A percentile compares a stretch with the other conserved stretches of the same genome.
Conservation (phyloP, 1,140 invertebrate genomes). For the Xylocopa sonorina region DNA sequence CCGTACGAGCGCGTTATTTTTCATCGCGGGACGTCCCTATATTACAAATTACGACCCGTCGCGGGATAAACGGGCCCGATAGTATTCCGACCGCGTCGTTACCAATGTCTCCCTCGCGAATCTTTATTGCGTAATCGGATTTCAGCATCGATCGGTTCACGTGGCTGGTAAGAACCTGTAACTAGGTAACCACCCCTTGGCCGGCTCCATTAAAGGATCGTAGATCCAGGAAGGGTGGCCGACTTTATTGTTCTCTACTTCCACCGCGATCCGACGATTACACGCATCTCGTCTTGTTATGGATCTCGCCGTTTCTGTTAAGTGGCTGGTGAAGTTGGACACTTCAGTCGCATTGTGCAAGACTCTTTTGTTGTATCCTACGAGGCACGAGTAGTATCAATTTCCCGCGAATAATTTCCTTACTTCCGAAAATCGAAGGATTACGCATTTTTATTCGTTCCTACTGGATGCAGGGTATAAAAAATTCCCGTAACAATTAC, state of each 20-base stretch:
- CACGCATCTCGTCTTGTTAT: not conserved
- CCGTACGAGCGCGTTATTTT: conserved; percentile 23
- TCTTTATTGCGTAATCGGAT: conserved; percentile 44
- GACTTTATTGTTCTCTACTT: not conserved
- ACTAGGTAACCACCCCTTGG: conserved; percentile 1
- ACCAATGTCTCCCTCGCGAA: conserved; percentile 3
- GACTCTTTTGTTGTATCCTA: not conserved
- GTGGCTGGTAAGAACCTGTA: conserved; percentile 23
- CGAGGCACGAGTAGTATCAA: not conserved
- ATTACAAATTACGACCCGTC: conserved; percentile 20
- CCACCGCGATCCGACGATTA: not conserved
- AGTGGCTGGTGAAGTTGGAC: not conserved
- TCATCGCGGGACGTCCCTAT: not conserved
- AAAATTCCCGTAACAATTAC: too few species aligned
- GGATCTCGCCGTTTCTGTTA: not conserved
- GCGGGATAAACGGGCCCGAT: conserved; percentile 16
- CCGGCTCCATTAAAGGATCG: not conserved
- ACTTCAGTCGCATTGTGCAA: not conserved
- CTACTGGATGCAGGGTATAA: too few species aligned
- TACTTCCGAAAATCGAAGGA: too few species aligned
- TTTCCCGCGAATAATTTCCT: too few species aligned
- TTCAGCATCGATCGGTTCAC: conserved; percentile 18
- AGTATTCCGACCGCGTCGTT: not conserved
- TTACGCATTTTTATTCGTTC: too few species aligned
- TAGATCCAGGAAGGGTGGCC: not conserved